phyloP scores from a whole-genome alignment of 1,140 invertebrate genomes.

The Eurosta solidaginis region DNA sequence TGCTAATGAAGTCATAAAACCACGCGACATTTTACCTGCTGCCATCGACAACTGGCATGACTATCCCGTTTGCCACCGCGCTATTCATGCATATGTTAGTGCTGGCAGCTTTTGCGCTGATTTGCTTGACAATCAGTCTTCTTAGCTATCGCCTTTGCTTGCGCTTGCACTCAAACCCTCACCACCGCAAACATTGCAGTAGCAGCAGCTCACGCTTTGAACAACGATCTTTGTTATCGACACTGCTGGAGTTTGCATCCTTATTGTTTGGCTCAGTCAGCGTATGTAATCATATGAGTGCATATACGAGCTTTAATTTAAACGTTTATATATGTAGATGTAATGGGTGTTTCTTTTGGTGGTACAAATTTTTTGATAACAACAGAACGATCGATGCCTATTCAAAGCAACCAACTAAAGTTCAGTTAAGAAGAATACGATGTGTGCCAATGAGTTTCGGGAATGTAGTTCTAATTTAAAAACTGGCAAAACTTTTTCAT shows the following conservation, averaged over 20 bases:
- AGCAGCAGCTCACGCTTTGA: not conserved
- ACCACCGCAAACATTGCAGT: not conserved
- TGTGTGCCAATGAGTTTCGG: too few species aligned
- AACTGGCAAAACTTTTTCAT: too few species aligned
- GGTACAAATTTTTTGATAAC: too few species aligned
- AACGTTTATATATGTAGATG: too few species aligned
- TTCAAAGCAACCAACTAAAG: too few species aligned
- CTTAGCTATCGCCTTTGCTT: not conserved
- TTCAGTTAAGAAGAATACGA: too few species aligned
- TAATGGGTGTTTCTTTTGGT: too few species aligned
- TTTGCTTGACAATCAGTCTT: constrained; percentile 18
- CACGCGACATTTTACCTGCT: constrained; percentile 24
- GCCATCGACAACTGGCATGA: not conserved
- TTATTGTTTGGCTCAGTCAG: not conserved
- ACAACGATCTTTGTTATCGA: constrained; percentile 22
- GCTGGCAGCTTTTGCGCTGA: constrained; percentile 16
- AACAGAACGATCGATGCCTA: too few species aligned
- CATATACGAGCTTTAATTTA: too few species aligned
- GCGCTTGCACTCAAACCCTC: not conserved
- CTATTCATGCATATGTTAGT: not conserved
- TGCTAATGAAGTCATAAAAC: constrained; percentile 28
- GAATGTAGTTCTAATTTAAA: too few species aligned
- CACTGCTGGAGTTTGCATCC: constrained; percentile 8
- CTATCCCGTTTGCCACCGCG: not conserved
- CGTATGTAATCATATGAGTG: too few species aligned